phyloP scores from a whole-genome alignment of 2,113 vertebrate genomes.

The Spermophilus dauricus region DNA sequence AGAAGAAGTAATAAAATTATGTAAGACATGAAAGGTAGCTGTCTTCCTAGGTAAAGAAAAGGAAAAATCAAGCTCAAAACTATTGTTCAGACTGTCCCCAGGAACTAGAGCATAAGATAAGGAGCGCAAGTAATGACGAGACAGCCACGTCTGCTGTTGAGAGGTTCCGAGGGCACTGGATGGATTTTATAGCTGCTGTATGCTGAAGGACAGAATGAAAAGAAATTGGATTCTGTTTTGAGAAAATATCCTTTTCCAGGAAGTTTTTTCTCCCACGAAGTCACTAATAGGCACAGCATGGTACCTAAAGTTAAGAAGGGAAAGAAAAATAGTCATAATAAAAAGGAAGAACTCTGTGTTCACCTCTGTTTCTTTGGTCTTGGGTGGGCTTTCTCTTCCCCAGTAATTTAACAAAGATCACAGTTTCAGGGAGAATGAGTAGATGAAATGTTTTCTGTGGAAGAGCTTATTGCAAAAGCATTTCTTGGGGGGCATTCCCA shows the following conservation, averaged over 20 bases:
- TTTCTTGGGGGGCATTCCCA: background rate
- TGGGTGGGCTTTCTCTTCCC: background rate
- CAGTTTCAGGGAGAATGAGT: background rate
- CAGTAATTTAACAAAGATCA: background rate
- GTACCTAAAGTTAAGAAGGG: background rate
- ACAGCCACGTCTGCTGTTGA: background rate
- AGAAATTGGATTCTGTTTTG: conserved; percentile 59
- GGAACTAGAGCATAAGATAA: background rate
- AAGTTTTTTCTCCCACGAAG: conserved; percentile 2
- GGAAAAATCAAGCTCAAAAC: background rate
- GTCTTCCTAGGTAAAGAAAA: background rate
- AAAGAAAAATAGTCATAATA: conserved; percentile 11
- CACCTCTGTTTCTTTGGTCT: background rate
- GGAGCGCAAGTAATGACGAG: background rate
- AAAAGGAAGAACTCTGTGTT: background rate
- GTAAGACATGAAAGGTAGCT: background rate
- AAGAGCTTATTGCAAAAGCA: background rate
- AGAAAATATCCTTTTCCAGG: background rate
- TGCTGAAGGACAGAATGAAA: conserved; percentile 32
- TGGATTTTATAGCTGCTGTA: background rate
- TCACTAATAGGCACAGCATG: background rate
- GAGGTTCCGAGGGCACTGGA: background rate
- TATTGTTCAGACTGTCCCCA: background rate
- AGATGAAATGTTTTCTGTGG: background rate
- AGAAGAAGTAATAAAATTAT: conserved; percentile 1